Conservation (phyloP, 2,888 invertebrate genomes). For the Thysanoteuthis rhombus region DNA sequence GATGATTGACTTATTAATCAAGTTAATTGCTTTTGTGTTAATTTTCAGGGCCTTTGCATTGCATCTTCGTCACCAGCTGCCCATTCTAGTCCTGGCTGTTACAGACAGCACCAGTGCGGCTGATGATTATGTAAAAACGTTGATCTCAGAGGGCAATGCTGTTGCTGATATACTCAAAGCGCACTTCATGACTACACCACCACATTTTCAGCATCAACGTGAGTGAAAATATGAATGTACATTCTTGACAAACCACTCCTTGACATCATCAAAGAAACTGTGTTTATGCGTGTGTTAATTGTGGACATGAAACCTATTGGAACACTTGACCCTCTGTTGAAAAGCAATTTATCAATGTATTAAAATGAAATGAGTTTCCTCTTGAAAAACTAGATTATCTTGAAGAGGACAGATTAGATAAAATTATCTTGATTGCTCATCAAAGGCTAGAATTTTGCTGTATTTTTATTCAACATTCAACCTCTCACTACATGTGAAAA, state of each 20-base stretch:
- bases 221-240: conserved; percentile 58
- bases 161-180: conserved; percentile 89
- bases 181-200: conserved; percentile 90
- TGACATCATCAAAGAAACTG: neutral
- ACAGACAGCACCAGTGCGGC: conserved; percentile 81
- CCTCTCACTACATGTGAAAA: too few relatives aligned
- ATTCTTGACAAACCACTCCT: neutral
- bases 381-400: too few relatives aligned
- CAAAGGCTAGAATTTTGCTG: too few relatives aligned
- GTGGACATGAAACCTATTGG: too few relatives aligned
- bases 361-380: too few relatives aligned
- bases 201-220: conserved; percentile 88
- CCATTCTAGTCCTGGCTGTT: conserved; percentile 91
- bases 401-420: too few relatives aligned
- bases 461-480: too few relatives aligned
- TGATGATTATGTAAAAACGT: conserved; percentile 85
- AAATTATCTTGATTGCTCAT: too few relatives aligned
- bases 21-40: conserved; percentile 31
- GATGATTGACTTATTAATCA: neutral
- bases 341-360: too few relatives aligned
- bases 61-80: conserved; percentile 83
- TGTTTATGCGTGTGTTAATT: neutral
- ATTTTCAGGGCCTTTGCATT: conserved; percentile 85
- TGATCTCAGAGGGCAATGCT: conserved; percentile 92
- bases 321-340: too few relatives aligned